Base-by-base conservation (phyloP, 30 jellyfish, hydroid and myxozoan species). In the Pseudorhiza aurosa region DNA sequence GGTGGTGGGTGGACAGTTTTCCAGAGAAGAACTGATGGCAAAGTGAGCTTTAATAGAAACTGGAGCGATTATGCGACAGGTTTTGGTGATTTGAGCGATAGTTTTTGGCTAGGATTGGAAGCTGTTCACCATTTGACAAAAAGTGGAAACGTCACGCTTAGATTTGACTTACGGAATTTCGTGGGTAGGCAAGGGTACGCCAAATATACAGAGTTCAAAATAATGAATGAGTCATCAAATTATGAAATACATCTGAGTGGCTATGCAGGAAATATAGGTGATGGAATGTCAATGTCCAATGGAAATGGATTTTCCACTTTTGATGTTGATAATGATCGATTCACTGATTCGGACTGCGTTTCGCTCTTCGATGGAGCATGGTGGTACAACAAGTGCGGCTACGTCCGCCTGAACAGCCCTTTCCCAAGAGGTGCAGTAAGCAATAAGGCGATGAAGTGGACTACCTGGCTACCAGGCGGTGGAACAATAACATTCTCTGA, bases 1-100 rank as follows among this genome's bases (percentile, higher is more conserved):
- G 74, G 65, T 18, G 87, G 87, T 17, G 87, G 87, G n/a, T 73
- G 87, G 87, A 73, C 75, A 8, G 73, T 73, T 17, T 25, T 73
- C 21, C 87, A 73, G 22, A 29, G 75, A 39, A 2, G 87, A 35
- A 12, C 55, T 0, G 35, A 73, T 28, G 59, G 40, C 1, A 33
- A 19, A n/a, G 76, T 55, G 21, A 73, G 64, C 64, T 73, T 73
- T 25, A 59, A 33, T 18, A 50, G 83, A 36, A 15, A 29, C 12
- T 70, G 83, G 83, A 56, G 2, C 31, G 83, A 25, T 30, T 70
- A 73, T 24, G 75, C 29, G 35, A 24, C 11, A 17, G 87, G 87
- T 9, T 73, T 73, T 19, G 87, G 87, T 29, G 47, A 55, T 21
- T 22, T 40, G 22, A 46, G 27, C 15, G 87, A 76, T 46, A 58